Base-by-base conservation (phyloP, 2,888 invertebrate genomes). In the Bombylius discolor region DNA sequence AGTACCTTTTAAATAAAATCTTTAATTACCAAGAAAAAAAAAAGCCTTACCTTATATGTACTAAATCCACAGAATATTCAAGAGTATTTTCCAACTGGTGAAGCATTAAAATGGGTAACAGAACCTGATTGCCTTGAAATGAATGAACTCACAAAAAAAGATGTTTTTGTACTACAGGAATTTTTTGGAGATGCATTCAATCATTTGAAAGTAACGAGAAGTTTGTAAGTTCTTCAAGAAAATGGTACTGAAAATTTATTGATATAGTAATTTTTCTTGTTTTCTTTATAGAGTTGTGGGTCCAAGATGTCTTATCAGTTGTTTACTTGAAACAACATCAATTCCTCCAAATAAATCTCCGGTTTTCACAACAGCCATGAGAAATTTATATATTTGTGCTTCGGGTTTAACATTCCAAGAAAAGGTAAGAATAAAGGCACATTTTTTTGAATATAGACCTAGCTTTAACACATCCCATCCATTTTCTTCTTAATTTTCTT, bases 281-380 rank as follows among this genome's bases (percentile, higher is more conserved):
- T 31, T 49, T 52, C 53, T 32, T 64, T 77, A 70, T 71, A 90
- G 91, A 68, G 78, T 94, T 61, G 77, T 92, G 57, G 93, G 94
- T 0, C 90, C 94, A 1, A 80, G 83, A 54, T 93, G 92, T 67
- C 70, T 95, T 14, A 76, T 86, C 52, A 79, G 81, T 49, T 92
- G 91, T 65, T 72, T 91, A 48, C 77, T 80, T 36, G 83, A 84
- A 65, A 82, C 82, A 13, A 78, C 81, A 64, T 77, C 85, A 0
- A 84, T 94, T 62, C 93, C 93, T 0, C 79, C 83, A 55, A 84
- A 82, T 6, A 78, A 79, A 0, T 83, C 82, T 65, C 91, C 94
- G 0, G 81, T 94, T 3, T 90, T 81, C 65, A 88, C 86, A 33
- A 79, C 88, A 51, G 87, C 90, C 0, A 91, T 95, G 93, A 76